These are phyloP conservation scores for Nerophis lumbriciformis DNA, from an alignment of 2,113 vertebrate genomes.

Conservation along the genomic window DNA sequence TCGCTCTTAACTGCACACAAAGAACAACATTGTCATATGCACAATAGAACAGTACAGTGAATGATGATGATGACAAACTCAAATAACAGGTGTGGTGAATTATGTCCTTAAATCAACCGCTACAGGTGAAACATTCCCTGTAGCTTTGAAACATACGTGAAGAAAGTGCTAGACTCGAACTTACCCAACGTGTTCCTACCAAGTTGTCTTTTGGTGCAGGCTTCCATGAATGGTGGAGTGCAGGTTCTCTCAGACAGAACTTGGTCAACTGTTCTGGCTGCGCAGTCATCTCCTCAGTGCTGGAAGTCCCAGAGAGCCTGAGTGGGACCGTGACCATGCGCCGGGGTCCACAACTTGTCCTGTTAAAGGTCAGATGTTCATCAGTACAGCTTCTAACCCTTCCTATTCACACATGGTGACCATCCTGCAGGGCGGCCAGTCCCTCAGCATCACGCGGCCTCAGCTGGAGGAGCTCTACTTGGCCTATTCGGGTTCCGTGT, in stretches of 20 bases:
- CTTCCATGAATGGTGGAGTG: conserved; percentile 72
- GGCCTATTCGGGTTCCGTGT: conserved; percentile 60
- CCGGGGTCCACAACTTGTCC: conserved; percentile 62
- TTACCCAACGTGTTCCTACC: no score
- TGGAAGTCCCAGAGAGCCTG: conserved; percentile 59
- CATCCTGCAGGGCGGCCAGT: conserved; percentile 60
- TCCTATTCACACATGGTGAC: neutral
- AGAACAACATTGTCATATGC: no score
- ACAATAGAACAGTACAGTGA: no score
- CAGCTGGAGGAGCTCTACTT: conserved; percentile 70
- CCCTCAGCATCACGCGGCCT: conserved; percentile 62
- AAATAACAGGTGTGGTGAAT: no score
- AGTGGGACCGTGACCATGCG: conserved; percentile 47
- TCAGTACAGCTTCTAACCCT: neutral
- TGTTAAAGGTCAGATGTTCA: conserved; percentile 66
- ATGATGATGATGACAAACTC: no score
- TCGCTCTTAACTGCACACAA: no score
- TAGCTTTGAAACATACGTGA: no score
- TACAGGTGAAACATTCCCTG: no score
- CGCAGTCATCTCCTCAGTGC: conserved; percentile 62
- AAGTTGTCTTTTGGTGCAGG: conserved; percentile 33
- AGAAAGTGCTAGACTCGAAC: no score
- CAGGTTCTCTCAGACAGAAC: conserved; percentile 37
- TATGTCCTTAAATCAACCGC: no score
- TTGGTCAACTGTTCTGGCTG: conserved; percentile 71